Evolutionary conservation across 1,140 invertebrate species (phyloP).

Genomic region (Bombus balteatus): DNA sequence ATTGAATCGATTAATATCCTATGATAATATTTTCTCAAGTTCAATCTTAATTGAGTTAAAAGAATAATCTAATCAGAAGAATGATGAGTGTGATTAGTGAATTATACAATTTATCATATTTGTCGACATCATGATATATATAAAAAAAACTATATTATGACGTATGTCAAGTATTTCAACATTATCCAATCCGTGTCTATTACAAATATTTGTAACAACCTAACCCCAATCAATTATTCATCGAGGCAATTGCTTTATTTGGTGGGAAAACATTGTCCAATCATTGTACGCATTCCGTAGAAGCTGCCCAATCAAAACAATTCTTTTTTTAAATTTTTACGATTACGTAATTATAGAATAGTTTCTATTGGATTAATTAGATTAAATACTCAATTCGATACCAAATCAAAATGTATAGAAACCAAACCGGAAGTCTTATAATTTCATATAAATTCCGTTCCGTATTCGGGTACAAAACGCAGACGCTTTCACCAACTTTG

Average conservation of each 20-base stretch:
- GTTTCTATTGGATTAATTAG: neutral
- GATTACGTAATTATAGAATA: neutral
- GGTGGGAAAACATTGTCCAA: neutral
- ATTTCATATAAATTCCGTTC: constrained; percentile 1
- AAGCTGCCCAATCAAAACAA: neutral
- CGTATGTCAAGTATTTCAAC: too few relatives aligned
- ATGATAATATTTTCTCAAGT: neutral
- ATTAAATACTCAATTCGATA: neutral
- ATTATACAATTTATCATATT: neutral
- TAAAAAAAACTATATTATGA: neutral
- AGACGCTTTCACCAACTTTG: neutral
- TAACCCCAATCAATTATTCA: neutral
- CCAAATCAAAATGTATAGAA: neutral
- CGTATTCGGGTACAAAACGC: neutral
- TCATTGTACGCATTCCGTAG: neutral
- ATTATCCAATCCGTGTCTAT: neutral
- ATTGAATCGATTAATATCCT: neutral
- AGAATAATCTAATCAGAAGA: neutral
- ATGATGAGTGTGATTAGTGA: neutral
- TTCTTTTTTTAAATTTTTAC: neutral
- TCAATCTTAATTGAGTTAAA: constrained; percentile 1
- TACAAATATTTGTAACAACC: too few relatives aligned
- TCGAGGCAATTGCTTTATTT: neutral
- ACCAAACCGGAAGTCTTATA: neutral
- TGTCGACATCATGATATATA: too few relatives aligned